Conservation (phyloP, 23 tunicate genomes). For the Diplosoma virens region DNA sequence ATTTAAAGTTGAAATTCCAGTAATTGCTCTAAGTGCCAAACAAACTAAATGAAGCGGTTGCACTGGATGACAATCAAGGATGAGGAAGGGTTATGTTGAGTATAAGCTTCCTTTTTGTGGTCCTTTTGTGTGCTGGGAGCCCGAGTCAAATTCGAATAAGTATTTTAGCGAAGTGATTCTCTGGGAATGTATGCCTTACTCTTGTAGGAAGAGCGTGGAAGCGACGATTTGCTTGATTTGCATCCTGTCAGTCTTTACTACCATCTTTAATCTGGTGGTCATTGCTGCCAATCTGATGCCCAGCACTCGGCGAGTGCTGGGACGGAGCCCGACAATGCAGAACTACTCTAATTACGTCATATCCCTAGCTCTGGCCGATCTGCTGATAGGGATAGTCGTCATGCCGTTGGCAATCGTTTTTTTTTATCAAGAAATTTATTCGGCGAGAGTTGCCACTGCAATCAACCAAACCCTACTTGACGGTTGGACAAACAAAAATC, state of each 20-base stretch:
- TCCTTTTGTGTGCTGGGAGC: constrained; percentile 47
- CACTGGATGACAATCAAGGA: no score
- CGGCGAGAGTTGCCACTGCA: neutral
- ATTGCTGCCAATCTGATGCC: constrained; percentile 49
- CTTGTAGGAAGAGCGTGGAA: constrained; percentile 35
- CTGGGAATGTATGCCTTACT: constrained; percentile 61
- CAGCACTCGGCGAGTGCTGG: constrained; percentile 54
- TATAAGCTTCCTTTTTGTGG: constrained; percentile 75
- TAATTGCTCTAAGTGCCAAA: no score
- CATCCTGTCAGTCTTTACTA: constrained; percentile 49
- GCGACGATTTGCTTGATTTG: constrained; percentile 24
- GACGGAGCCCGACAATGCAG: constrained; percentile 79
- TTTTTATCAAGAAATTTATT: neutral
- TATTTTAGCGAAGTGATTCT: neutral
- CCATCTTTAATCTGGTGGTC: constrained; percentile 49
- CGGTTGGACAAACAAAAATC: no score
- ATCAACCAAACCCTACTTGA: no score
- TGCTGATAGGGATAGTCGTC: constrained; percentile 67
- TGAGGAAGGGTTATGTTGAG: constrained; percentile 36
- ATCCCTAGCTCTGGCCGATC: constrained; percentile 77
- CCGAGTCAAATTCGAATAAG: neutral
- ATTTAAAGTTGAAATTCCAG: no score
- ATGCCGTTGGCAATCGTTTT: constrained; percentile 35
- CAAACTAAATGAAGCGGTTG: no score
- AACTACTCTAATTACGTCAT: constrained; percentile 84